These are phyloP conservation scores for Enteromius anoplus DNA, from an alignment of 2,797 vertebrate species.

Conservation along the genomic window DNA sequence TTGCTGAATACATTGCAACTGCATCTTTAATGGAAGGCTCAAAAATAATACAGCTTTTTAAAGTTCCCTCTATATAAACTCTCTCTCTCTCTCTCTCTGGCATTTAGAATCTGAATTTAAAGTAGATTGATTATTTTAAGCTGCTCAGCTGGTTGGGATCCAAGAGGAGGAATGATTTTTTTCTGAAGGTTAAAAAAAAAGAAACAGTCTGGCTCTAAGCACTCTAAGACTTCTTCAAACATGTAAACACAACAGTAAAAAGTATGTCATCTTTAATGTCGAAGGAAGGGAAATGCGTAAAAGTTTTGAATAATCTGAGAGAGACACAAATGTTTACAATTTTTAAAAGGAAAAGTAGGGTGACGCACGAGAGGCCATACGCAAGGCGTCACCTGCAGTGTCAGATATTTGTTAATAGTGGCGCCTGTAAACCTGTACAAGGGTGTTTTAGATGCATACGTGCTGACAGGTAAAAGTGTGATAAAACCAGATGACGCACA, in stretches of 20 bases:
- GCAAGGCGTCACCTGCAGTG: not conserved
- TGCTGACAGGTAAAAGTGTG: slow-evolving; percentile 39
- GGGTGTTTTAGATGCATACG: slow-evolving; percentile 34
- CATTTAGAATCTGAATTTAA: slow-evolving; percentile 50
- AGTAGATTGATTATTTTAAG: slow-evolving; percentile 62
- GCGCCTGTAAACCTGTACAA: slow-evolving; percentile 29
- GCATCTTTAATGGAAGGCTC: slow-evolving; percentile 47
- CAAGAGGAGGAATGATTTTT: slow-evolving; percentile 41
- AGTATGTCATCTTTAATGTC: slow-evolving; percentile 17
- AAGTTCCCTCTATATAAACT: slow-evolving; percentile 43
- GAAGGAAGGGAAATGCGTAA: slow-evolving; percentile 17
- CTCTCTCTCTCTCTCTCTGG: slow-evolving; percentile 28
- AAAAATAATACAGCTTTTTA: slow-evolving; percentile 54
- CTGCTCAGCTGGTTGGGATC: slow-evolving; percentile 41
- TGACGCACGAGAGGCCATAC: slow-evolving; percentile 10
- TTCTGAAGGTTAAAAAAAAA: slow-evolving; percentile 39
- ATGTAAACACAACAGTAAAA: slow-evolving; percentile 42
- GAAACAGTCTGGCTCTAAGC: slow-evolving; percentile 7
- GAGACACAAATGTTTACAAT: slow-evolving; percentile 8
- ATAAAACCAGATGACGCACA: slow-evolving; percentile 49
- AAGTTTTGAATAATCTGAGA: slow-evolving; percentile 9
- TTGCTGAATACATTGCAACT: slow-evolving; percentile 58
- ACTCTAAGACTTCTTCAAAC: slow-evolving; percentile 31
- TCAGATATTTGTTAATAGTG: slow-evolving; percentile 9
- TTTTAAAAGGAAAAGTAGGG: not conserved